phyloP scores from a whole-genome alignment of 1,140 invertebrate genomes.

The Branchinecta lindahli region DNA sequence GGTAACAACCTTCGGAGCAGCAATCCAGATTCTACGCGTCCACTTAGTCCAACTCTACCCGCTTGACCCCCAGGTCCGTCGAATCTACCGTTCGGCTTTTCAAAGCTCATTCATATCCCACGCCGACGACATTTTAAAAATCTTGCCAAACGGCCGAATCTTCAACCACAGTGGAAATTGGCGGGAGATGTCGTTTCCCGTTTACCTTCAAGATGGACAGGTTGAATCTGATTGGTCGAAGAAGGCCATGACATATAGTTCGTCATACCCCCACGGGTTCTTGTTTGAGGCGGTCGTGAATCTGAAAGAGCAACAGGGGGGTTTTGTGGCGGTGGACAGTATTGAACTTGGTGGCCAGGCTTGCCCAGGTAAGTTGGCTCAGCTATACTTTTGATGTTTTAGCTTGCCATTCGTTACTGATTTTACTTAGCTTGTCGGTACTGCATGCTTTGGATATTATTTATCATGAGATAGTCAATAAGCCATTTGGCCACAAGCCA shows the following conservation, averaged over 20 bases:
- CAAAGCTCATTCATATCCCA: neutral
- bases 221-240: neutral
- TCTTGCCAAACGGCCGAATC: neutral
- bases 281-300: neutral
- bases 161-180: neutral
- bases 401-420: too few relatives aligned
- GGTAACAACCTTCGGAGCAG: neutral
- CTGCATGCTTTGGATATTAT: too few relatives aligned
- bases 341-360: neutral
- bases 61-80: neutral
- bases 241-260: neutral
- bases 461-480: too few relatives aligned
- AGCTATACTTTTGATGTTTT: too few relatives aligned
- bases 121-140: neutral
- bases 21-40: neutral
- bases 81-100: neutral
- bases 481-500: too few relatives aligned
- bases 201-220: neutral
- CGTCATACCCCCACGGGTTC: neutral
- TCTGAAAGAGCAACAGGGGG: neutral
- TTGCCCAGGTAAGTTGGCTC: neutral
- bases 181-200: neutral
- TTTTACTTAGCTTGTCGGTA: too few relatives aligned
- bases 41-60: constrained; percentile 1
- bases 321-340: neutral